phyloP scores from a whole-genome alignment of 2,797 vertebrate species.

The Acanthis flammea region DNA sequence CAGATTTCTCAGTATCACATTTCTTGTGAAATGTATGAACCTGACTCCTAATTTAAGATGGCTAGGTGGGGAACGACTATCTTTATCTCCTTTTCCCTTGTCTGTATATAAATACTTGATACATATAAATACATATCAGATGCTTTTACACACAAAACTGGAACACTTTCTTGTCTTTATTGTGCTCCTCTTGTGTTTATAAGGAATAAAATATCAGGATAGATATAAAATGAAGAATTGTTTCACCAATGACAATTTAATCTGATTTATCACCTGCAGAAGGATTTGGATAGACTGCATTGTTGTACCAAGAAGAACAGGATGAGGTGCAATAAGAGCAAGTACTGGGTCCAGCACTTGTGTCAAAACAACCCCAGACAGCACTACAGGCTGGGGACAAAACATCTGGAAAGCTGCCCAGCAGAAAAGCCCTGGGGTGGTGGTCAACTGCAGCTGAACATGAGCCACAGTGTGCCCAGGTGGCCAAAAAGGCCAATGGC shows the following conservation, averaged over 20 bases:
- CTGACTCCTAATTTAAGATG: background rate
- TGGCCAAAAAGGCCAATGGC: background rate
- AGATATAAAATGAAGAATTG: background rate
- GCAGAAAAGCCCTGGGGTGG: background rate
- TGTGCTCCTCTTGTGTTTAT: background rate
- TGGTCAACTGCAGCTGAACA: background rate
- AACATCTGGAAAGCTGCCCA: background rate
- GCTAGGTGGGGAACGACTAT: background rate
- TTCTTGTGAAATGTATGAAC: background rate
- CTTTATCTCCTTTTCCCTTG: background rate
- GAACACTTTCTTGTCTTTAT: background rate
- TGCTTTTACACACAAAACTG: background rate
- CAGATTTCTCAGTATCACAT: background rate
- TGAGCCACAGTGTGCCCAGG: background rate
- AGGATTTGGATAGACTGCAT: background rate
- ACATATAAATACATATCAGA: background rate
- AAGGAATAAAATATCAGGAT: background rate
- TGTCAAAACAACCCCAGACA: background rate
- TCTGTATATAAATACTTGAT: background rate
- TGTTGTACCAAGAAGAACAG: rapidly evolving
- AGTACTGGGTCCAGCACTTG: background rate
- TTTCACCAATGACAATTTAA: background rate
- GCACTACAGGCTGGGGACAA: background rate
- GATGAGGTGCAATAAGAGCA: background rate
- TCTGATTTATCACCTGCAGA: background rate